A percentile compares a stretch with the other conserved stretches of the same genome.
Evolutionary conservation across 2,888 invertebrate genomes (phyloP).

Genomic region (Clepsis dumicolana): DNA sequence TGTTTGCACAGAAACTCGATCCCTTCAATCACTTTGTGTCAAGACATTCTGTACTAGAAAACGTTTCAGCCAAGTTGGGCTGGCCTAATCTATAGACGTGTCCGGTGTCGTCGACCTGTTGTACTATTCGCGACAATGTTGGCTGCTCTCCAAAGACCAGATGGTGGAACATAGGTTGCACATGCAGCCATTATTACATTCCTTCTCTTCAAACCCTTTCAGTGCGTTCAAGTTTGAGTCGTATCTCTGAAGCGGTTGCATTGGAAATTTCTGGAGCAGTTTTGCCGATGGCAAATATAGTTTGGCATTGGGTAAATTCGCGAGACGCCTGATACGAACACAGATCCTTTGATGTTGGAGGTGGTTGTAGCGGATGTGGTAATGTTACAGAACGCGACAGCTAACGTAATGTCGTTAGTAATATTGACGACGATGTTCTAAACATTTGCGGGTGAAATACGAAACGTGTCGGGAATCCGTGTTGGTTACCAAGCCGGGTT

Average conservation of each 20-base stretch:
- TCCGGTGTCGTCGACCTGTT: constrained; percentile 65
- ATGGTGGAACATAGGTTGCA: constrained; percentile 58
- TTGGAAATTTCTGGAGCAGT: constrained; percentile 28
- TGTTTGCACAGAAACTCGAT: neutral
- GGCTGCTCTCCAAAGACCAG: constrained; percentile 75
- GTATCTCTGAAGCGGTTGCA: constrained; percentile 19
- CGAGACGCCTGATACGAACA: constrained; percentile 55
- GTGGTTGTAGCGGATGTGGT: constrained; percentile 57
- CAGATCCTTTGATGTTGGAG: constrained; percentile 58
- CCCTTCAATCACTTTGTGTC: neutral
- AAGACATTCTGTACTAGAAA: neutral
- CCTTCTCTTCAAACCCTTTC: constrained; percentile 18
- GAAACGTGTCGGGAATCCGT: constrained; percentile 5
- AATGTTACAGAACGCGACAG: constrained; percentile 51
- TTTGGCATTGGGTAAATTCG: constrained; percentile 56
- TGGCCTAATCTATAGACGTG: constrained; percentile 17
- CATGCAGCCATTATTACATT: constrained; percentile 52
- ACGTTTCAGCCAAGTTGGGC: constrained; percentile 7
- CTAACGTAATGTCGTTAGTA: constrained; percentile 40
- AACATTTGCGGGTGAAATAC: constrained; percentile 15
- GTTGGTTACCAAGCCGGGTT: neutral
- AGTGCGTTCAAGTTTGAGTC: constrained; percentile 20
- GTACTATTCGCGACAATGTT: constrained; percentile 67
- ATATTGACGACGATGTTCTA: constrained; percentile 12
- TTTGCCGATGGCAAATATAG: constrained; percentile 46